Evolutionary conservation across 2,797 vertebrate species (phyloP).

Genomic region (Mionectes olivaceus): DNA sequence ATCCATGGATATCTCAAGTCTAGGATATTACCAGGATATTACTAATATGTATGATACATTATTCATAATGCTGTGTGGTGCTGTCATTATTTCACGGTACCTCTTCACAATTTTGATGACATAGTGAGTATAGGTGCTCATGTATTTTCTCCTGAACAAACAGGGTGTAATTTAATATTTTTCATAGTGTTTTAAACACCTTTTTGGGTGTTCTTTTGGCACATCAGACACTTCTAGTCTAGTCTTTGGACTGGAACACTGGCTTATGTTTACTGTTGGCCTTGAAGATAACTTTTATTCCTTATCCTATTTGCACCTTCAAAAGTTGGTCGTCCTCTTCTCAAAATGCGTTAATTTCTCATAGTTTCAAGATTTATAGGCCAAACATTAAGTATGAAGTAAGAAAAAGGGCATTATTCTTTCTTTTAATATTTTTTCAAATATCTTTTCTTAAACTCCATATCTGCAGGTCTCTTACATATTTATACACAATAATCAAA

Average conservation of each 20-base stretch:
- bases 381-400: background rate
- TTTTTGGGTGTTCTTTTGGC: background rate
- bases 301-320: background rate
- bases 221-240: background rate
- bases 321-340: background rate
- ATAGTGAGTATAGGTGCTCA: background rate
- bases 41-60: background rate
- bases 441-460: background rate
- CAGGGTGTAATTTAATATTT: background rate
- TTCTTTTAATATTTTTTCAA: constrained; percentile 3
- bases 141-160: background rate
- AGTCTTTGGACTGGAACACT: background rate
- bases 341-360: background rate
- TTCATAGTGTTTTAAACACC: background rate
- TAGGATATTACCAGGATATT: background rate
- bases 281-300: background rate
- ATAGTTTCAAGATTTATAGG: background rate
- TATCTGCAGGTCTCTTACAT: background rate
- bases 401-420: background rate
- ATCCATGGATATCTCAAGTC: background rate
- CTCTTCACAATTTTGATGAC: background rate
- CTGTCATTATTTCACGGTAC: background rate
- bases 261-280: background rate
- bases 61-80: background rate
- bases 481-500: constrained; percentile 25